Evolutionary conservation across 2,113 vertebrate genomes (phyloP).

Genomic region (Trematocara macrostoma): DNA sequence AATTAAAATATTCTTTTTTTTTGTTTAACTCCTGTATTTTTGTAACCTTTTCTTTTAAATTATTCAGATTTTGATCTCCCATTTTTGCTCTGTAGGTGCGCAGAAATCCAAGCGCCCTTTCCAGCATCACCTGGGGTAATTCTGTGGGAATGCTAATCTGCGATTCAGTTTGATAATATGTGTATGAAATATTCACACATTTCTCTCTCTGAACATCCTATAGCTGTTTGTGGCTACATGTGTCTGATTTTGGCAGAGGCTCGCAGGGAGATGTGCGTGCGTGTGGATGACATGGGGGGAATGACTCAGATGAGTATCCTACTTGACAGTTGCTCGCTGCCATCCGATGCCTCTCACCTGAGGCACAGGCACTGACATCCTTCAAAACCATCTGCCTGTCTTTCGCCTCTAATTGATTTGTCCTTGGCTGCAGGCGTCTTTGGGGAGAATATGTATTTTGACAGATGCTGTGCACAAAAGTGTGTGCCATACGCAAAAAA

Average conservation of each 20-base stretch:
- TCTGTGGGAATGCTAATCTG: slow-evolving; percentile 47
- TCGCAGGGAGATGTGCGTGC: slow-evolving; percentile 1
- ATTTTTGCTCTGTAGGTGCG: background rate
- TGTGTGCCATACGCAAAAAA: background rate
- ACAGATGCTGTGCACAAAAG: slow-evolving; percentile 31
- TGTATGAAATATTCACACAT: slow-evolving; percentile 63
- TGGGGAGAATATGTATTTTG: slow-evolving; percentile 44
- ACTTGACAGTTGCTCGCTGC: slow-evolving; percentile 60
- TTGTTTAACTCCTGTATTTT: background rate
- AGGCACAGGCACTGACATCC: slow-evolving; percentile 56
- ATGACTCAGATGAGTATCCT: slow-evolving; percentile 46
- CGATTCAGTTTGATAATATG: slow-evolving; percentile 63
- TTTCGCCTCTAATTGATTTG: slow-evolving; percentile 71
- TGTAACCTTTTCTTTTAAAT: background rate
- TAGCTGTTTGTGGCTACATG: slow-evolving; percentile 26
- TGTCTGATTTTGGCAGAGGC: slow-evolving; percentile 30
- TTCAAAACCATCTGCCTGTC: slow-evolving; percentile 71
- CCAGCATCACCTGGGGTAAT: slow-evolving; percentile 55
- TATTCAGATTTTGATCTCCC: slow-evolving; percentile 15
- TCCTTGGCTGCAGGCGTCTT: slow-evolving; percentile 63
- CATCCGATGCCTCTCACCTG: slow-evolving; percentile 58
- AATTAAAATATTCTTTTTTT: background rate
- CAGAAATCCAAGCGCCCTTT: background rate
- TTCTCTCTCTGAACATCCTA: background rate
- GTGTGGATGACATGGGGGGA: slow-evolving; percentile 8